phyloP scores from a whole-genome alignment of 2,113 vertebrate species.

The Solea senegalensis region DNA sequence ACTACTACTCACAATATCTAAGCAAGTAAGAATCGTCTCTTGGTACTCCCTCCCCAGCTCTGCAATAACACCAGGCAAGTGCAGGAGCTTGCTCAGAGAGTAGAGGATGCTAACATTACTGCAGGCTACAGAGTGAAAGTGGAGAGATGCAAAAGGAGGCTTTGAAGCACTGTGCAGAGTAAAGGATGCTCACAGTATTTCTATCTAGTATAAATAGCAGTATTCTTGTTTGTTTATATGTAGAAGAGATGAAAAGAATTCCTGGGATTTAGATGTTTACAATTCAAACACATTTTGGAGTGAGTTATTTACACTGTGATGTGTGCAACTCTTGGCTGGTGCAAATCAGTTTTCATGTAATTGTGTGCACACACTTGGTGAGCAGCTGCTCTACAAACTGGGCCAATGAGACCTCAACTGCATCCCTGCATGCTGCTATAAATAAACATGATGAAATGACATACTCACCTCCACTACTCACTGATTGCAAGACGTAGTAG shows the following conservation, averaged over 20 bases:
- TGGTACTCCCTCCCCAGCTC: conserved; percentile 56
- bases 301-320: conserved; percentile 5
- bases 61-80: conserved; percentile 57
- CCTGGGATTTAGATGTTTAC: conserved; percentile 4
- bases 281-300: conserved; percentile 6
- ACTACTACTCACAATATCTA: conserved; percentile 66
- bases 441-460: conserved; percentile 80
- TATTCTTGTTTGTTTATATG: conserved; percentile 44
- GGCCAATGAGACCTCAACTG: conserved; percentile 74
- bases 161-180: conserved; percentile 1
- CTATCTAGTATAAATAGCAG: conserved; percentile 55
- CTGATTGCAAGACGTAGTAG: conserved; percentile 51
- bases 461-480: conserved; percentile 69
- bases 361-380: conserved; percentile 48
- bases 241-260: background rate
- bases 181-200: conserved; percentile 24
- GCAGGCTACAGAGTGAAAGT: conserved; percentile 23
- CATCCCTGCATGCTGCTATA: conserved; percentile 76
- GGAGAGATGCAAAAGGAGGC: conserved; percentile 10
- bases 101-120: conserved; percentile 51
- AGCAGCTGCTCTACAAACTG: conserved; percentile 77
- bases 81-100: conserved; percentile 57
- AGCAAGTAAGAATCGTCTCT: conserved; percentile 65
- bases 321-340: conserved; percentile 27
- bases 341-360: conserved; percentile 32